Evolutionary conservation across 2,797 vertebrate species (phyloP).

Genomic region (Crax fasciolata): DNA sequence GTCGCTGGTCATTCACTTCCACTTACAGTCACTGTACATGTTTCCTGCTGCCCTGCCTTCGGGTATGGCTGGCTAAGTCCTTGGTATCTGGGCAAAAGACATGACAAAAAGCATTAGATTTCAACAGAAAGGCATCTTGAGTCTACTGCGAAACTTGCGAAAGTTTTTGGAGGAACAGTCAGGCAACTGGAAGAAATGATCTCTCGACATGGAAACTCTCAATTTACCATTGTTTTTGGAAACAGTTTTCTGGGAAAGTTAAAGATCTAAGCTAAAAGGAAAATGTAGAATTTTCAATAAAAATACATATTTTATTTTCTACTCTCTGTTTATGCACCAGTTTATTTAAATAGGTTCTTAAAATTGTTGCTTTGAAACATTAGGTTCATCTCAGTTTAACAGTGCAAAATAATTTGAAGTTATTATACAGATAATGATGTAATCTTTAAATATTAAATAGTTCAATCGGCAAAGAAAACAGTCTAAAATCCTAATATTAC

Average conservation of each 20-base stretch:
- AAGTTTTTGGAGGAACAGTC: slow-evolving; percentile 18
- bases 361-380: background rate
- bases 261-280: background rate
- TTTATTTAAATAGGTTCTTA: background rate
- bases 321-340: background rate
- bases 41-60: slow-evolving; percentile 23
- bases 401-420: background rate
- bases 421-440: background rate
- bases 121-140: slow-evolving; percentile 28
- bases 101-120: slow-evolving; percentile 72
- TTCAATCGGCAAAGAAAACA: background rate
- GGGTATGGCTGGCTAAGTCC: slow-evolving; percentile 9
- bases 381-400: background rate
- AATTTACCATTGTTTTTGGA: background rate
- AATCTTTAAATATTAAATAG: background rate
- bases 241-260: background rate
- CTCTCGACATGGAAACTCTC: background rate
- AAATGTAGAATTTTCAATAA: background rate
- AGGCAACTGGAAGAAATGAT: background rate
- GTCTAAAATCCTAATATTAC: background rate
- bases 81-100: slow-evolving; percentile 37
- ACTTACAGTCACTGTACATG: slow-evolving; percentile 46
- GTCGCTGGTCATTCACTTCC: slow-evolving; percentile 32
- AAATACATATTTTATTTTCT: background rate
- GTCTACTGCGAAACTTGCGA: slow-evolving; percentile 14